These are phyloP conservation scores for Pelmatolapia mariae DNA, from an alignment of 2,113 vertebrate genomes.

Conservation along the genomic window DNA sequence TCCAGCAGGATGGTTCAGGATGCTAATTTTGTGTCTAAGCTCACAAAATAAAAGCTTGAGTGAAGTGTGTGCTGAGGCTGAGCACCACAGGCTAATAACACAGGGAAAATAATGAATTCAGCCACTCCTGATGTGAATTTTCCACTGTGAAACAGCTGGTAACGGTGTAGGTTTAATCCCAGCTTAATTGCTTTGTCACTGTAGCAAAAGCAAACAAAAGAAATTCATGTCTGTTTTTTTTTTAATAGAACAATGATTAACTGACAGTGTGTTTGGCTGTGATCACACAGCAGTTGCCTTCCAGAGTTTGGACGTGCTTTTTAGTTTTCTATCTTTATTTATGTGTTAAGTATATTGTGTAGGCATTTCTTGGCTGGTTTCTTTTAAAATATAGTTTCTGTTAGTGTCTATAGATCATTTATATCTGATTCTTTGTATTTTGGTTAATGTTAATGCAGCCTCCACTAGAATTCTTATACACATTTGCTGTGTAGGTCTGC, in stretches of 20 bases:
- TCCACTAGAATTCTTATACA: not conserved
- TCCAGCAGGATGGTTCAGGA: not conserved
- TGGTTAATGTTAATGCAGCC: not conserved
- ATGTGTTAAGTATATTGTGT: not conserved
- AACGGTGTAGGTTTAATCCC: not conserved
- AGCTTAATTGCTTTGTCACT: not conserved
- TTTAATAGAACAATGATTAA: not conserved
- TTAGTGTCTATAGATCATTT: not conserved
- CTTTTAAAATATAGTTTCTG: not conserved
- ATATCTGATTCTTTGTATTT: not conserved
- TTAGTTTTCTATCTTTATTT: not conserved
- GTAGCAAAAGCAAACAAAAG: not conserved
- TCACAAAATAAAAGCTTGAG: not conserved
- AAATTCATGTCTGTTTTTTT: not conserved
- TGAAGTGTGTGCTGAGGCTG: not conserved
- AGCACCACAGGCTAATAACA: not conserved
- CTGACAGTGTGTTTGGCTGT: not conserved
- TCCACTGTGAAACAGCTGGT: not conserved
- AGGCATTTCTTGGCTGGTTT: not conserved
- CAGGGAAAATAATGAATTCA: not conserved
- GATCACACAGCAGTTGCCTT: not conserved
- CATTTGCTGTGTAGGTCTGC: not conserved
- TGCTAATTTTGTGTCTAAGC: not conserved
- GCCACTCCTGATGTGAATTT: not conserved
- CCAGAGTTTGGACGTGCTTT: not conserved